Evolutionary conservation across 2,113 vertebrate genomes (phyloP).

Genomic region (Forbesichthys papilliferus): DNA sequence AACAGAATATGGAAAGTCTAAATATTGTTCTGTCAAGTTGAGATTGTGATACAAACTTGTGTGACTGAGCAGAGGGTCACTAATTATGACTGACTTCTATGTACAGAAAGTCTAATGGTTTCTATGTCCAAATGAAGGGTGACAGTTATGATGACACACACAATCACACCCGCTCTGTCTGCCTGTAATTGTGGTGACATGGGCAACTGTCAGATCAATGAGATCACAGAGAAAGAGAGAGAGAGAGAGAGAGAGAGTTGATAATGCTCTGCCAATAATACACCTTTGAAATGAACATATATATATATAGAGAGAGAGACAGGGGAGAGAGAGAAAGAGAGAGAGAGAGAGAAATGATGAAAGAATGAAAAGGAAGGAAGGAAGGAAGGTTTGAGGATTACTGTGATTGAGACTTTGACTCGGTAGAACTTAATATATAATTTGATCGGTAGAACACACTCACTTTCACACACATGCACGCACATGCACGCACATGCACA

Average conservation of each 20-base stretch:
- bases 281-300: not conserved
- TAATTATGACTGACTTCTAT: not conserved
- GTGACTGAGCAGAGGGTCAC: not conserved
- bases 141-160: not conserved
- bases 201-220: not conserved
- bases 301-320: too few species aligned
- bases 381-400: not conserved
- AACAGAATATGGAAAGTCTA: too few species aligned
- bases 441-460: not conserved
- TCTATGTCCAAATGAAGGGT: not conserved
- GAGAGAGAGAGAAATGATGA: not conserved
- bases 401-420: too few species aligned
- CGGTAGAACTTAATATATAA: too few species aligned
- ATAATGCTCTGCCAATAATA: not conserved
- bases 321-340: not conserved
- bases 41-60: not conserved
- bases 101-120: not conserved
- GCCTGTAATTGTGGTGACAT: not conserved
- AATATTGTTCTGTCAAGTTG: too few species aligned
- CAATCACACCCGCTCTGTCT: not conserved
- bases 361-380: not conserved
- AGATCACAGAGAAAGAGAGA: not conserved
- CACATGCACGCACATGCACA: conserved; percentile 9
- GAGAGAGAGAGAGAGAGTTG: not conserved
- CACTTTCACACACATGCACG: conserved; percentile 8